Evolutionary conservation across 2,113 vertebrate species (phyloP).

Genomic region (Falcunculus frontatus): DNA sequence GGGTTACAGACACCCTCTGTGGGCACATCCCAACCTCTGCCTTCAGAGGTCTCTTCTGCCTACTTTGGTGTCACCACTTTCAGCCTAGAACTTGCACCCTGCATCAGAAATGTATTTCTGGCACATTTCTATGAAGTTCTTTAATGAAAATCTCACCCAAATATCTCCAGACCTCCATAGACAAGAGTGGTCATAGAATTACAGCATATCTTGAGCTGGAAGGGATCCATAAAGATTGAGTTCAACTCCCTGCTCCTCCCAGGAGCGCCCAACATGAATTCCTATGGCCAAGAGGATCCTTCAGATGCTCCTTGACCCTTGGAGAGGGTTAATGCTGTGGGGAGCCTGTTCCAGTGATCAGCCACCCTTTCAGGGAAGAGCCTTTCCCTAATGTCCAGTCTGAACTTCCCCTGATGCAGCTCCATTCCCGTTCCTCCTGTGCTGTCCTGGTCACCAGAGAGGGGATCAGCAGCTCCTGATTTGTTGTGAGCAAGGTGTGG

Average conservation of each 20-base stretch:
- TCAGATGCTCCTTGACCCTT: not conserved
- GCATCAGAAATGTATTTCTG: not conserved
- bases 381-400: not conserved
- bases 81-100: not conserved
- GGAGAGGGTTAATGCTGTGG: not conserved
- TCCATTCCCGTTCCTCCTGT: not conserved
- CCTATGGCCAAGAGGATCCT: too few species aligned
- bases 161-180: not conserved
- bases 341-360: not conserved
- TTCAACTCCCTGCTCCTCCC: not conserved
- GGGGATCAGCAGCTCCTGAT: not conserved
- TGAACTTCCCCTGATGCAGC: not conserved
- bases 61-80: accelerated
- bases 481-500: accelerated
- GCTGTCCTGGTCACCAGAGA: not conserved
- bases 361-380: not conserved
- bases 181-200: not conserved
- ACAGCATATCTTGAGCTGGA: not conserved
- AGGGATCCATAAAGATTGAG: not conserved
- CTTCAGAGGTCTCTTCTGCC: too few species aligned
- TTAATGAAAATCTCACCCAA: not conserved
- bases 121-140: not conserved
- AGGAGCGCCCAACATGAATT: accelerated
- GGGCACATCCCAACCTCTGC: not conserved
- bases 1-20: not conserved